Conservation (phyloP, 2,888 invertebrate species). For the Rhopalosiphum nymphaeae region DNA sequence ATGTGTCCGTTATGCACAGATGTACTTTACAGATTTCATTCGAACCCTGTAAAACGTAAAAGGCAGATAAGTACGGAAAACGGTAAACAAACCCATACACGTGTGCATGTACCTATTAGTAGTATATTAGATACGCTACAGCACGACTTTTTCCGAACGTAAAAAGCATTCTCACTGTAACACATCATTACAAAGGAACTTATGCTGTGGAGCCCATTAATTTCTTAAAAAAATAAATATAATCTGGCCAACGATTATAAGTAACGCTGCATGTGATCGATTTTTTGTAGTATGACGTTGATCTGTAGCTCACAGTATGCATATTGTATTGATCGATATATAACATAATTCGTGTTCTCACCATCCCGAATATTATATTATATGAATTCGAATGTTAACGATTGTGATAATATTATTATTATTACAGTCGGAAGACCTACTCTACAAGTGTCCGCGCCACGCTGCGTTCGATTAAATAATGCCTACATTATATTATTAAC, state of each 20-base stretch:
- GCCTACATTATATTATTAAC: neutral
- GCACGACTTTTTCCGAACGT: neutral
- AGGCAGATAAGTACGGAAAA: neutral
- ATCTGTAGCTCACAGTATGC: neutral
- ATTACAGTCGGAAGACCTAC: neutral
- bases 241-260: neutral
- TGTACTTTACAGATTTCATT: neutral
- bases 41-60: neutral
- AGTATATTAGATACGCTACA: neutral
- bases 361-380: neutral
- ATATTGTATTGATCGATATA: neutral
- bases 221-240: neutral
- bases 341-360: neutral
- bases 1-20: neutral
- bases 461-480: slow-evolving; percentile 28
- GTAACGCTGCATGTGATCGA: neutral
- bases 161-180: neutral
- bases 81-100: neutral
- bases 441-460: slow-evolving; percentile 16
- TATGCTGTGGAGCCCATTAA: neutral
- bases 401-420: neutral
- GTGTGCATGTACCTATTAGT: neutral
- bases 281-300: neutral
- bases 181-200: neutral
- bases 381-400: slow-evolving; percentile 8